A percentile compares a stretch with the other conserved stretches of the same genome.
Conservation (phyloP, 2,797 vertebrate genomes). For the Valencia hispanica region DNA sequence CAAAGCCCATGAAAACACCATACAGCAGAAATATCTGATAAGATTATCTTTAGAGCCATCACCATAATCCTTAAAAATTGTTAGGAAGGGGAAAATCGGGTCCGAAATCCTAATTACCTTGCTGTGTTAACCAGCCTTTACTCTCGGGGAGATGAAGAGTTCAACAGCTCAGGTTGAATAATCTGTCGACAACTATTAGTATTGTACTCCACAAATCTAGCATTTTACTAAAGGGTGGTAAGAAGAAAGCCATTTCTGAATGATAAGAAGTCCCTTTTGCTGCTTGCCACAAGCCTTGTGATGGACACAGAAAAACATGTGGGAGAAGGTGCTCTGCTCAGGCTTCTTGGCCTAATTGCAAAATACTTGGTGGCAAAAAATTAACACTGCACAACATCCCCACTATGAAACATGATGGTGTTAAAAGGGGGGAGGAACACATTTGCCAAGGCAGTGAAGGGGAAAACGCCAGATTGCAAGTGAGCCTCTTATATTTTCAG, state of each 20-base stretch:
- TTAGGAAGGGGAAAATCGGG: too few relatives aligned
- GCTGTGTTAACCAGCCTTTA: too few relatives aligned
- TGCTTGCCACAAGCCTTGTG: neutral
- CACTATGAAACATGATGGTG: too few relatives aligned
- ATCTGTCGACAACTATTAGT: neutral
- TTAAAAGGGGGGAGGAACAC: too few relatives aligned
- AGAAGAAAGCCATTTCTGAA: neutral
- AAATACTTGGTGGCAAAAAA: neutral
- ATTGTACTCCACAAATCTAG: neutral
- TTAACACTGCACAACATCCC: neutral
- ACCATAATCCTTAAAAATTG: too few relatives aligned
- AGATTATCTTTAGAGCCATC: too few relatives aligned
- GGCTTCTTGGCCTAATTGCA: neutral
- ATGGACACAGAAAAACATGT: neutral
- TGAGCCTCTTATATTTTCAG: too few relatives aligned
- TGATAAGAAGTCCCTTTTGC: neutral
- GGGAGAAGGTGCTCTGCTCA: neutral
- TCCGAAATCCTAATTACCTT: too few relatives aligned
- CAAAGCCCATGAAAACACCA: too few relatives aligned
- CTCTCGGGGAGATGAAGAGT: neutral
- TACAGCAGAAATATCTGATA: too few relatives aligned
- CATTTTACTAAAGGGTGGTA: neutral
- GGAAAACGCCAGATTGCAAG: neutral
- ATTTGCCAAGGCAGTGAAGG: neutral
- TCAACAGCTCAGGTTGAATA: neutral